Evolutionary conservation across 2,113 vertebrate species (phyloP), one percentile per base, ranked within the genome.

Genomic region (Corythaixoides concolor): DNA sequence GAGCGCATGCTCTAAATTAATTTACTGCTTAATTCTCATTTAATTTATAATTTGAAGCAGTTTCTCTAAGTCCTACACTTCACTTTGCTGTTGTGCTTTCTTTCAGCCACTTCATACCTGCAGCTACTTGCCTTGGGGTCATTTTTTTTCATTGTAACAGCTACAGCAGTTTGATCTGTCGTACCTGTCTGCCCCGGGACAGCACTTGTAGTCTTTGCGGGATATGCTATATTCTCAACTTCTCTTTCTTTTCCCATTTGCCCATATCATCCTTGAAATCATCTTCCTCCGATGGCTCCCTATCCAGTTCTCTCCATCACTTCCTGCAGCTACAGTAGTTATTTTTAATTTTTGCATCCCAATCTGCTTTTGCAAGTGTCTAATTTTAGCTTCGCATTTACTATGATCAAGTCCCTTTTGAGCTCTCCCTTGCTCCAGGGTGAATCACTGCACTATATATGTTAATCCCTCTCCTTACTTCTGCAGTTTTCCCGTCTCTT

Each of bases 291-390:
- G 74, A 93, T 79, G 58, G 62, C 85, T 93, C 87, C 93, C 16
- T 2, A 94, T 96, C 50, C 85, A 79, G 49, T 82, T 95, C 58
- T 94, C 77, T 94, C 56, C 56, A 59, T 21, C 18, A 37, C 43
- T 91, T 96, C 86, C 89, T 82, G 85, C 77, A 89, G 80, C 82
- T 96, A 82, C 56, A 78, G 89, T 74, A 89, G 81, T 92, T 96
- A 96, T 95, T 97, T 93, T 95, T 95, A 96, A 94, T 79, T 93
- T 96, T 95, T 97, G 77, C 62, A 93, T 96, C 95, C 91, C 91
- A 79, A 58, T 94, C 93, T 96, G 66, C 93, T 93, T 91, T 94
- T 85, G 83, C 58, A 75, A 94, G 58, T 33, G 56, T 63, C 93
- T 97, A 96, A 96, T 94, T 96, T 96, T 97, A 97, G 74, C 58